Evolutionary conservation across 2,888 invertebrate genomes (phyloP).

Genomic region (Cephus nigrinus): DNA sequence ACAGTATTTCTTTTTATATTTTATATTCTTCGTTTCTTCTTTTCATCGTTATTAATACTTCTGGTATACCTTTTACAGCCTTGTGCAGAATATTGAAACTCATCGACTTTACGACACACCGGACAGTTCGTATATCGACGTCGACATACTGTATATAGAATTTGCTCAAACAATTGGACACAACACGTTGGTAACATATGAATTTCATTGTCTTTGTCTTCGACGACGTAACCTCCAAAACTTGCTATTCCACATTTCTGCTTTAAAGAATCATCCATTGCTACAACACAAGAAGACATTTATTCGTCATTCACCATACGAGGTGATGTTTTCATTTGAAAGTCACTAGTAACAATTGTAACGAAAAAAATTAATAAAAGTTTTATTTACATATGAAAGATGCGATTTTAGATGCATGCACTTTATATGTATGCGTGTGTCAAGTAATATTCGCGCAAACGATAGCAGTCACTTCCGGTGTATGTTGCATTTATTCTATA

Average conservation of each 20-base stretch:
- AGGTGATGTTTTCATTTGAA: neutral
- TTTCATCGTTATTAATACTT: neutral
- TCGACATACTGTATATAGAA: neutral
- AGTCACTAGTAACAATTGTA: neutral
- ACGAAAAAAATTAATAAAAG: neutral
- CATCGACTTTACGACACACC: neutral
- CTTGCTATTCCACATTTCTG: neutral
- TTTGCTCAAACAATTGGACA: neutral
- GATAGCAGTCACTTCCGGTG: conserved; percentile 48
- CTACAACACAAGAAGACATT: neutral
- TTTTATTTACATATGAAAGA: neutral
- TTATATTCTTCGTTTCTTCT: neutral
- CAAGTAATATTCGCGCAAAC: conserved; percentile 31
- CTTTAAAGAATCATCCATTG: neutral
- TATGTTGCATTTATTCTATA: neutral
- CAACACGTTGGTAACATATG: neutral
- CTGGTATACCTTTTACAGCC: neutral
- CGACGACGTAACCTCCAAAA: neutral
- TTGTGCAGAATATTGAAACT: neutral
- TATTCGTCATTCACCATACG: neutral
- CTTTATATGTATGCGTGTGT: neutral
- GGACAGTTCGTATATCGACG: no score
- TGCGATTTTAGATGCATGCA: neutral
- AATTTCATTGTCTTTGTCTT: neutral
- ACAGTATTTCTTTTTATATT: neutral